Percentiles rank a stretch among this genome's conserved stretches.
Evolutionary conservation across 1,140 invertebrate genomes (phyloP).

Genomic region (Globodera ellingtonae): DNA sequence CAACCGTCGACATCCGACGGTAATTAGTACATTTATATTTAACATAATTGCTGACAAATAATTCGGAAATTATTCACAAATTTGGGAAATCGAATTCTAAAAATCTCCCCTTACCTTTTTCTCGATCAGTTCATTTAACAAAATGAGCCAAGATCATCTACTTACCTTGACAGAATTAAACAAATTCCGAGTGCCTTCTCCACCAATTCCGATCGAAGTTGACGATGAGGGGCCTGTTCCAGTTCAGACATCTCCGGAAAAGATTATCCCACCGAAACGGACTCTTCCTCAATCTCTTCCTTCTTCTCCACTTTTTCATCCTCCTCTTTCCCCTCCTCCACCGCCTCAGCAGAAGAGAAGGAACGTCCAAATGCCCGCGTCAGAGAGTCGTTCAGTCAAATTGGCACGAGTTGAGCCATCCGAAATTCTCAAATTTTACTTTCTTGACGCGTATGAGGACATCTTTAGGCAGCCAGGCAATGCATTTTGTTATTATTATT

Average conservation of each 20-base stretch:
- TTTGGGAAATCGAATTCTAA: too few relatives aligned
- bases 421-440: constrained; percentile 37
- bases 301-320: constrained; percentile 7
- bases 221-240: neutral
- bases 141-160: neutral
- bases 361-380: neutral
- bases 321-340: neutral
- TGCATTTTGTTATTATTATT: neutral
- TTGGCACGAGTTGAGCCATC: constrained; percentile 4
- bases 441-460: constrained; percentile 49
- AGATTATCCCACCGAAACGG: neutral
- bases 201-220: neutral
- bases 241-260: neutral
- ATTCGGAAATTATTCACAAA: too few relatives aligned
- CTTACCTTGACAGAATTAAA: neutral
- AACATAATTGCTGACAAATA: neutral
- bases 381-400: neutral
- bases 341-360: neutral
- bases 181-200: neutral
- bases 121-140: neutral
- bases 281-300: neutral
- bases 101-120: too few relatives aligned
- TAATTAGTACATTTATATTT: neutral
- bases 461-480: constrained; percentile 24
- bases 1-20: neutral